A percentile compares a stretch with the other conserved stretches of the same genome.
Conservation (phyloP, 2,888 invertebrate genomes). For the Scaptomyza polygonia region DNA sequence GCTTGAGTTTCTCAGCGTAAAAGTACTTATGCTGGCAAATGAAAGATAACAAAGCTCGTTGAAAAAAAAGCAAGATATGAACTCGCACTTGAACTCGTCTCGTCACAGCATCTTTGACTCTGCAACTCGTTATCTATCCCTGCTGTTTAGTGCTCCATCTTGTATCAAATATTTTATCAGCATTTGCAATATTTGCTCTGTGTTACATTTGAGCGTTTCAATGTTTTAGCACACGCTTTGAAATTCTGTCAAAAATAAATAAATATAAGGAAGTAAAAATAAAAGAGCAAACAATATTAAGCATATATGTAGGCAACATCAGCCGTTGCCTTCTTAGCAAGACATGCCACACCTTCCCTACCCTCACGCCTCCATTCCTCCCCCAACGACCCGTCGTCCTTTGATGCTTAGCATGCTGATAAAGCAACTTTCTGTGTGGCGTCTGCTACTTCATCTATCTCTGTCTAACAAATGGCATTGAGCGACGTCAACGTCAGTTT, state of each 20-base stretch:
- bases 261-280: not conserved
- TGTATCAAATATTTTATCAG: conserved; percentile 51
- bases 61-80: conserved; percentile 26
- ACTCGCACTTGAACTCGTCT: conserved; percentile 40
- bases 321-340: conserved; percentile 23
- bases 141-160: not conserved
- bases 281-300: conserved; percentile 24
- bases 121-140: not conserved
- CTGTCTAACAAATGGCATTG: conserved; percentile 5
- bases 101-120: conserved; percentile 2
- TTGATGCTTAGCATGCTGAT: conserved; percentile 27
- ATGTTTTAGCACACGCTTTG: conserved; percentile 27
- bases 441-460: conserved; percentile 1
- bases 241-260: conserved; percentile 20
- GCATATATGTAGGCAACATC: conserved; percentile 18
- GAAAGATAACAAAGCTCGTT: conserved; percentile 29
- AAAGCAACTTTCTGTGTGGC: conserved; percentile 21
- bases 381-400: no score
- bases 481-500: conserved; percentile 13
- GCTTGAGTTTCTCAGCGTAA: not conserved
- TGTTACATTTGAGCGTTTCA: conserved; percentile 35
- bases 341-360: not conserved
- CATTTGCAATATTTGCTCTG: conserved; percentile 42
- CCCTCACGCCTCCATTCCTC: no score
- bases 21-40: conserved; percentile 29